Evolutionary conservation across 2,888 invertebrate genomes (phyloP).

Genomic region (Pedicia rivosa): DNA sequence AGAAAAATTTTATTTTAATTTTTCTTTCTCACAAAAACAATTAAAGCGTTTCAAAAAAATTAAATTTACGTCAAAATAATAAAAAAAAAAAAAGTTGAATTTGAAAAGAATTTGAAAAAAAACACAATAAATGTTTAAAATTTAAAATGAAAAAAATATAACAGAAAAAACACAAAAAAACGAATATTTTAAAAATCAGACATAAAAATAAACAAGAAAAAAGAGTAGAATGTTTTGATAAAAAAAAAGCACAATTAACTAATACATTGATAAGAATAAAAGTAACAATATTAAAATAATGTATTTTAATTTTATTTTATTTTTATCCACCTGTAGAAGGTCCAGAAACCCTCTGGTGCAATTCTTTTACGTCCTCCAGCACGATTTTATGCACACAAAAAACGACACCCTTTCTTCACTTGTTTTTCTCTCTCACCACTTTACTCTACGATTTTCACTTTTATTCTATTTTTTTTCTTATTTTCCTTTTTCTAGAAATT

Average conservation of each 20-base stretch:
- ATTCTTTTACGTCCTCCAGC: conserved; percentile 25
- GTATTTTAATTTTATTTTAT: neutral
- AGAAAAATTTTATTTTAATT: neutral
- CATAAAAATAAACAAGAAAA: too few species aligned
- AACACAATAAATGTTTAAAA: neutral
- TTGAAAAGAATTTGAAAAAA: conserved; percentile 2
- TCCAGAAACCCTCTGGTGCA: conserved; percentile 22
- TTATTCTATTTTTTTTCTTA: conserved; percentile 2
- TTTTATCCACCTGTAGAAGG: conserved; percentile 25
- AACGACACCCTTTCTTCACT: too few species aligned
- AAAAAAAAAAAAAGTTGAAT: neutral
- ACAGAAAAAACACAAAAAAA: neutral
- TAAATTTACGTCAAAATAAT: neutral
- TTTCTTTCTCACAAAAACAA: neutral
- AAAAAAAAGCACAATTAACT: conserved; percentile 9
- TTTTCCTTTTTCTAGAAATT: neutral
- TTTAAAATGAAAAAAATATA: neutral
- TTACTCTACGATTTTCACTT: neutral
- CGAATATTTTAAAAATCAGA: too few species aligned
- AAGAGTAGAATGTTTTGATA: too few species aligned
- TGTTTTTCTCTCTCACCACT: neutral
- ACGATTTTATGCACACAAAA: too few species aligned
- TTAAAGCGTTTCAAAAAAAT: neutral
- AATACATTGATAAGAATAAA: conserved; percentile 9
- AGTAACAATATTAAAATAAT: conserved; percentile 3